Conservation (phyloP, 2,113 vertebrate genomes). For the Oreotrochilus melanogaster region DNA sequence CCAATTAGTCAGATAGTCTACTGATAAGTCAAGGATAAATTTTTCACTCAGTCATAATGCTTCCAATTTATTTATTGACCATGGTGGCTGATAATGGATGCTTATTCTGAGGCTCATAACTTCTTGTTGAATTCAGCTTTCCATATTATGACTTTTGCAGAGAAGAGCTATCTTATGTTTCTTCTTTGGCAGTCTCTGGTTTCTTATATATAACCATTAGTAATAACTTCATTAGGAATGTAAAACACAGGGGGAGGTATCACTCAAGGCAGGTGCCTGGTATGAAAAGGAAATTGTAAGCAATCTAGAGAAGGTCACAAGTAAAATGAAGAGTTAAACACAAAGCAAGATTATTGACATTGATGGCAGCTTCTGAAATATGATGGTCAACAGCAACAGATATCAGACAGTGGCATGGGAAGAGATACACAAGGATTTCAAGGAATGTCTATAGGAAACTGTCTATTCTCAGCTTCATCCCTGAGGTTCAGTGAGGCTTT, state of each 20-base stretch:
- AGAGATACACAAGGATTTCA: neutral
- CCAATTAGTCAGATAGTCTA: constrained; percentile 41
- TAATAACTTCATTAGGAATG: neutral
- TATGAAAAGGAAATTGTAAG: neutral
- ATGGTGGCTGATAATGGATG: neutral
- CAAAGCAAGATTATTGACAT: neutral
- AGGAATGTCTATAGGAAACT: neutral
- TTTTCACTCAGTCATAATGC: constrained; percentile 25
- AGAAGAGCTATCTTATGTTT: neutral
- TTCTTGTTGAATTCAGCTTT: neutral
- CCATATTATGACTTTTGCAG: neutral
- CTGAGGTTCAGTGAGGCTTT: neutral
- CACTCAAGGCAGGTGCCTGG: neutral
- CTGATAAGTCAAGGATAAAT: constrained; percentile 47
- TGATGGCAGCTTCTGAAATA: neutral
- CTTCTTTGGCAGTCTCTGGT: neutral
- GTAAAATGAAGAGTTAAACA: constrained; percentile 1
- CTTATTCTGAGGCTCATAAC: neutral
- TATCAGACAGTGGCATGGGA: neutral
- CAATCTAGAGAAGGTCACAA: neutral
- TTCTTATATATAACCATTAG: neutral
- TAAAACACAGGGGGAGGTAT: neutral
- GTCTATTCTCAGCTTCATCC: neutral
- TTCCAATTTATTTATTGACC: constrained; percentile 4
- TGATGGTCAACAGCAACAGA: neutral